A percentile compares a stretch with the other conserved stretches of the same genome.
These are phyloP conservation scores for Xyrauchen texanus DNA, from an alignment of 2,113 vertebrate genomes.

Conservation along the genomic window DNA sequence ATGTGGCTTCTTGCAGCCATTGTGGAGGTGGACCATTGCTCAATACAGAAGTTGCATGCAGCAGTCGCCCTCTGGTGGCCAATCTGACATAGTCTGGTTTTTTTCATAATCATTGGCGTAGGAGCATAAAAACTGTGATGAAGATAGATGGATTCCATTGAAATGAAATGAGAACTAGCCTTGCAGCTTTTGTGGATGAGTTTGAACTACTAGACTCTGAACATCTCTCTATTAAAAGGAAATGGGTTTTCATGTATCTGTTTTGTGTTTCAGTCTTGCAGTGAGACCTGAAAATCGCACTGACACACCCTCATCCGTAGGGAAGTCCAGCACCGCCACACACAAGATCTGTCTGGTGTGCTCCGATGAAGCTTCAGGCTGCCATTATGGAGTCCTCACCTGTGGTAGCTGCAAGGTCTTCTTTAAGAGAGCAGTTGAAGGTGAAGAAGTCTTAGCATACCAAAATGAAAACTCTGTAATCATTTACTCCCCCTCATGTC, in stretches of 20 bases:
- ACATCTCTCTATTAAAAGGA: neutral
- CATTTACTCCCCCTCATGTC: neutral
- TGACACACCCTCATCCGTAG: slow-evolving; percentile 51
- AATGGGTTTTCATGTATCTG: neutral
- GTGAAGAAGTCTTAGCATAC: slow-evolving; percentile 52
- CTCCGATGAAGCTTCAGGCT: slow-evolving; percentile 79
- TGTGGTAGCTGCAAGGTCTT: slow-evolving; percentile 84
- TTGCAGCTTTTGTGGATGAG: no score
- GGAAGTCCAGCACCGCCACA: slow-evolving; percentile 60
- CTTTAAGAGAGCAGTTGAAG: slow-evolving; percentile 83
- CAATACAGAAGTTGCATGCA: neutral
- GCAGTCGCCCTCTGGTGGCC: slow-evolving; percentile 44
- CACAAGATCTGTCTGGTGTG: slow-evolving; percentile 81
- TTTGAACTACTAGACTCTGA: no score
- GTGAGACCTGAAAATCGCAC: slow-evolving; percentile 55
- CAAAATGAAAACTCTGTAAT: no score
- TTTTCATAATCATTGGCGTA: neutral
- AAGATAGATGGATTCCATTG: neutral
- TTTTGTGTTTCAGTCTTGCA: slow-evolving; percentile 36
- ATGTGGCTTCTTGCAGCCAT: slow-evolving; percentile 33
- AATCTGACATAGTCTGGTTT: neutral
- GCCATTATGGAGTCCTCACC: slow-evolving; percentile 82
- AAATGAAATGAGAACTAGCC: no score
- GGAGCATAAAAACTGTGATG: neutral
- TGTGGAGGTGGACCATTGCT: slow-evolving; percentile 36